Conservation (phyloP, 2,113 vertebrate species). For the Daubentonia madagascariensis region DNA sequence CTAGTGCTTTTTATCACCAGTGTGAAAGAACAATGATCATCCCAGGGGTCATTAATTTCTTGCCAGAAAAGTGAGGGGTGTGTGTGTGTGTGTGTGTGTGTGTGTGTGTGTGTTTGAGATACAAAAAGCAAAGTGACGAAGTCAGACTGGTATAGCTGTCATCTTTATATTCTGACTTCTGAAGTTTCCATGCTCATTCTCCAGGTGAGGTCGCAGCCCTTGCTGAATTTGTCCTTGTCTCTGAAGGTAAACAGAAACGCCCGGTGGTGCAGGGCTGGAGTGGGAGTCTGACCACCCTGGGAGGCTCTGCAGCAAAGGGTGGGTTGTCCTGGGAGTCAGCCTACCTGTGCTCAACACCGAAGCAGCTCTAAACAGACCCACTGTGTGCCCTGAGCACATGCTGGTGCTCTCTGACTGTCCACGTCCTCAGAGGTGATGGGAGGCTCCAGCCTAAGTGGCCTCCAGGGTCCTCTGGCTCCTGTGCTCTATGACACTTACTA, state of each 20-base stretch:
- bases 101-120: neutral
- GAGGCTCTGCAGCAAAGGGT: neutral
- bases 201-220: neutral
- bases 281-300: too few species aligned
- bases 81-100: neutral
- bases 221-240: neutral
- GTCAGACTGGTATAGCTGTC: neutral
- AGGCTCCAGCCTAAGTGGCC: too few species aligned
- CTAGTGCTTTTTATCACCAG: neutral
- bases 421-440: neutral
- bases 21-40: neutral
- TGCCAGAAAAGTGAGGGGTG: neutral
- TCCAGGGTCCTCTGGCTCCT: neutral
- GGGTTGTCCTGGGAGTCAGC: neutral
- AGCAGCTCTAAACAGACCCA: neutral
- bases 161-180: neutral
- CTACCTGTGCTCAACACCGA: neutral
- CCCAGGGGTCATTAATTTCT: neutral
- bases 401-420: neutral
- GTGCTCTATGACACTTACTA: neutral
- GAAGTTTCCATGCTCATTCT: neutral
- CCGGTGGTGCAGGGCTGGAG: rapidly evolving
- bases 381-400: neutral
- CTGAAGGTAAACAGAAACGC: neutral
- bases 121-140: neutral